Conservation (phyloP, 2,797 vertebrate genomes). For the Sebastes vulpes region DNA sequence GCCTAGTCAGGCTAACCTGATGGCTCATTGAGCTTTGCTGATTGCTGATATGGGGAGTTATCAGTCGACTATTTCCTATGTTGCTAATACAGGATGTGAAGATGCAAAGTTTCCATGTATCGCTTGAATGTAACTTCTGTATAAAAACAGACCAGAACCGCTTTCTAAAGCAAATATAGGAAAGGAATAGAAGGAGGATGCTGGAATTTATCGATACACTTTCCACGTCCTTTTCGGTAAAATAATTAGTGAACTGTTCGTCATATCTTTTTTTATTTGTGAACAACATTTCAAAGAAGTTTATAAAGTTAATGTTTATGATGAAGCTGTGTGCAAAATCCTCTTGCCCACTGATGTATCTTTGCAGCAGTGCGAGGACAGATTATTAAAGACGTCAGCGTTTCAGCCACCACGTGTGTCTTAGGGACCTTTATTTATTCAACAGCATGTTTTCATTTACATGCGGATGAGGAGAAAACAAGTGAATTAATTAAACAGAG, state of each 20-base stretch:
- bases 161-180: background rate
- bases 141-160: background rate
- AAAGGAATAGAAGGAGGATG: background rate
- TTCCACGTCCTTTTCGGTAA: too few relatives aligned
- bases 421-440: background rate
- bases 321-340: background rate
- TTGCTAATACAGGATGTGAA: background rate
- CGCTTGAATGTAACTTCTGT: background rate
- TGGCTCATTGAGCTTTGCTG: background rate
- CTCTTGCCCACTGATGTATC: background rate
- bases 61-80: background rate
- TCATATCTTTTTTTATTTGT: too few relatives aligned
- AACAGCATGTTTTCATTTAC: slow-evolving; percentile 27
- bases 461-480: slow-evolving; percentile 15
- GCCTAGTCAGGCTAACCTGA: background rate
- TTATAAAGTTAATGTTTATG: background rate
- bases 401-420: too few relatives aligned
- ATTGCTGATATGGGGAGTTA: background rate
- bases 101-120: background rate
- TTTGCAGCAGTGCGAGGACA: too few relatives aligned
- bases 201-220: too few relatives aligned
- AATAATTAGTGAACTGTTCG: too few relatives aligned
- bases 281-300: background rate
- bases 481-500: slow-evolving; percentile 44
- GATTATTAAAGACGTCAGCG: too few relatives aligned